A percentile compares a stretch with the other conserved stretches of the same genome.
phyloP scores from a whole-genome alignment of 2,113 vertebrate genomes.

The Vireo altiloquus region DNA sequence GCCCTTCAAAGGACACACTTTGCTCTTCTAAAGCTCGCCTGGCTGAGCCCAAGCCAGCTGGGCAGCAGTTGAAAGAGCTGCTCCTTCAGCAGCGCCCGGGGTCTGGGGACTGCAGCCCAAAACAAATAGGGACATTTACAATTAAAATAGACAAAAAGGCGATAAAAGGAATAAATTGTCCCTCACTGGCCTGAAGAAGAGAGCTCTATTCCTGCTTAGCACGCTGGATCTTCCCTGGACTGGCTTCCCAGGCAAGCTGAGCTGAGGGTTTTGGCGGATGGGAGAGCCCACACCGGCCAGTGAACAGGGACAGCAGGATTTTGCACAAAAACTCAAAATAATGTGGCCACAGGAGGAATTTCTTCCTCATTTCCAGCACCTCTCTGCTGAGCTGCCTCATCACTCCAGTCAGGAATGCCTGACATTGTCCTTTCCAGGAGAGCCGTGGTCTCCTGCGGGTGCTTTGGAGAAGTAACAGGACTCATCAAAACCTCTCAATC shows the following conservation, averaged over 20 bases:
- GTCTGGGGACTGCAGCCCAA: conserved; percentile 48
- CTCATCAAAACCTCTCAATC: neutral
- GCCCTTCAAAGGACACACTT: conserved; percentile 10
- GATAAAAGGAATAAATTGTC: conserved; percentile 65
- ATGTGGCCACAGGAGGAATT: neutral
- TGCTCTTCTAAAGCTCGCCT: conserved; percentile 48
- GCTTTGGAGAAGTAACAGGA: neutral
- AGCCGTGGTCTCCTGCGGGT: neutral
- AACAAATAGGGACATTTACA: conserved; percentile 65
- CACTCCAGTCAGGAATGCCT: neutral
- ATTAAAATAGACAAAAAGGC: conserved; percentile 39
- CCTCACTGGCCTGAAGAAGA: neutral
- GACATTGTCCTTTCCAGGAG: neutral
- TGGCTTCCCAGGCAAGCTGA: neutral
- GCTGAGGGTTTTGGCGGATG: neutral
- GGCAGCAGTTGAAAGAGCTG: conserved; percentile 56
- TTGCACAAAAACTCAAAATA: fast-evolving
- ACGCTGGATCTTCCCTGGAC: neutral
- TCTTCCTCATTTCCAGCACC: neutral
- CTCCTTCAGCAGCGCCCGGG: conserved; percentile 10
- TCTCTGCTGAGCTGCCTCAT: neutral
- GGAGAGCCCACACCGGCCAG: neutral
- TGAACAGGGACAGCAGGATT: neutral
- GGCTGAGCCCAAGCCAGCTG: conserved; percentile 49
- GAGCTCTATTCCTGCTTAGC: neutral